These are phyloP conservation scores for Ceratotherium simum DNA, from an alignment of 2,113 vertebrate species.

Conservation along the genomic window DNA sequence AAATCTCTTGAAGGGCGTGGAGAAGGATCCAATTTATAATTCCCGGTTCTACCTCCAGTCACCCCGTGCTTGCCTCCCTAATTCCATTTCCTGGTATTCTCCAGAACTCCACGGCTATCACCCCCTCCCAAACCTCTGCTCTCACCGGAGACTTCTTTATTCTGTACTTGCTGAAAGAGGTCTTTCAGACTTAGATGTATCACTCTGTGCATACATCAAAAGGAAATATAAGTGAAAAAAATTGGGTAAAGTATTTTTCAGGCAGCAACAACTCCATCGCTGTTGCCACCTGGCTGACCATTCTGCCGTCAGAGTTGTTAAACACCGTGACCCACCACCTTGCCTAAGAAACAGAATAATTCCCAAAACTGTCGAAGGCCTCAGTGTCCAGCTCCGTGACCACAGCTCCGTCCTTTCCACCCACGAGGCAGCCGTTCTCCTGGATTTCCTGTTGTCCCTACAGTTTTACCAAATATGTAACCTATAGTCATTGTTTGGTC, in stretches of 20 bases:
- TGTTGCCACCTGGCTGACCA: not conserved
- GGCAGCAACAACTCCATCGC: not conserved
- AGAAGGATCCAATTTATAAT: not conserved
- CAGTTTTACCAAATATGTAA: not conserved
- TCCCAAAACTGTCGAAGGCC: fast-evolving
- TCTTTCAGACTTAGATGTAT: not conserved
- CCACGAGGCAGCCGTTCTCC: not conserved
- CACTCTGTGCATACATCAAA: not conserved
- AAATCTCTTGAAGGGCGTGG: not conserved
- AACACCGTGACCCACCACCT: too few species aligned
- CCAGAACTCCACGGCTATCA: fast-evolving
- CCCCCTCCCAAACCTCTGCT: too few species aligned
- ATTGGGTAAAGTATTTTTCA: not conserved
- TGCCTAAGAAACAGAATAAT: not conserved
- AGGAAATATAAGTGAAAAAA: not conserved
- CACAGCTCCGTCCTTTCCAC: not conserved
- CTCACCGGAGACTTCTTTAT: not conserved
- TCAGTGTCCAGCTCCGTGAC: not conserved
- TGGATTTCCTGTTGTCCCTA: not conserved
- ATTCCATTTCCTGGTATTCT: not conserved
- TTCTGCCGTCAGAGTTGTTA: not conserved
- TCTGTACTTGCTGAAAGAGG: not conserved
- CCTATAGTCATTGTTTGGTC: not conserved
- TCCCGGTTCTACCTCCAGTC: not conserved
- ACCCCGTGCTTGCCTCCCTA: too few species aligned